phyloP scores from a whole-genome alignment of 2,113 vertebrate species.

The Dendrocopos noguchii region DNA sequence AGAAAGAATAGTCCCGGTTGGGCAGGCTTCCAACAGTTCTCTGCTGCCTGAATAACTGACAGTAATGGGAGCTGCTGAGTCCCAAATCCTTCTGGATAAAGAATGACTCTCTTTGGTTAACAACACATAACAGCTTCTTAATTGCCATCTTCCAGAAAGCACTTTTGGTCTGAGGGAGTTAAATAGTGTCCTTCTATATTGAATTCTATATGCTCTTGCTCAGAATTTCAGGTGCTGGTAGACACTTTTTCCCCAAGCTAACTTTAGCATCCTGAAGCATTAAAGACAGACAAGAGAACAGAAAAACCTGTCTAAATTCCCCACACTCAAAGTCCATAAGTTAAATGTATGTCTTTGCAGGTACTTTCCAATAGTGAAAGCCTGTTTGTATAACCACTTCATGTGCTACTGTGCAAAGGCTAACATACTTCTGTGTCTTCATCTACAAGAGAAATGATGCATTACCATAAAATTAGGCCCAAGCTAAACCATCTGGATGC shows the following conservation, averaged over 20 bases:
- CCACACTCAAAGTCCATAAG: not conserved
- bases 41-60: not conserved
- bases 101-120: not conserved
- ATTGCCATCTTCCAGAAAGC: not conserved
- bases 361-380: not conserved
- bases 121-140: conserved; percentile 1
- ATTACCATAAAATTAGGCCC: not conserved
- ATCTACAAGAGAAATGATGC: not conserved
- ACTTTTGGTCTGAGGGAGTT: not conserved
- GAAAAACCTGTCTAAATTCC: not conserved
- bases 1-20: not conserved
- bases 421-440: not conserved
- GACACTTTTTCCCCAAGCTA: not conserved
- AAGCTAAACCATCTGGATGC: not conserved
- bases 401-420: not conserved
- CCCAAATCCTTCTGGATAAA: not conserved
- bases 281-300: not conserved
- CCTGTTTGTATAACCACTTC: not conserved
- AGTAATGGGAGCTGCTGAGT: not conserved
- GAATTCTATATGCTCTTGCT: not conserved
- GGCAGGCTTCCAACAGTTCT: not conserved
- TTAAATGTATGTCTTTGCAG: not conserved
- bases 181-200: not conserved
- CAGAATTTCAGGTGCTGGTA: not conserved
- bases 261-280: not conserved